Conservation (phyloP, 2,888 invertebrate species). For the Mechanitis messenoides region DNA sequence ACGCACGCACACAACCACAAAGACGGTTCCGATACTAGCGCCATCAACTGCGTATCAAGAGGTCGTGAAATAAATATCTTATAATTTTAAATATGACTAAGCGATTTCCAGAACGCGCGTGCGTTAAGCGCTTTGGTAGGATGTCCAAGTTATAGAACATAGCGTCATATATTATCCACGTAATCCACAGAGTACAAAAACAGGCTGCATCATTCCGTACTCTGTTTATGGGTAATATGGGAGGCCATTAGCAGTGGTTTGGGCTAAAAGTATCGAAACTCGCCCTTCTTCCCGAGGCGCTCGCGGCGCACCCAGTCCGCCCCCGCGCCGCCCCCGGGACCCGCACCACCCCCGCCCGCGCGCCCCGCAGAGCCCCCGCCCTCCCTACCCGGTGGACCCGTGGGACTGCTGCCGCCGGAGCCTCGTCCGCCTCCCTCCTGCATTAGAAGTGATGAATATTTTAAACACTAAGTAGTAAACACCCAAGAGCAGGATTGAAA, state of each 20-base stretch:
- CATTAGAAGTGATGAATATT: conserved; percentile 16
- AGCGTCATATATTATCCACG: conserved; percentile 8
- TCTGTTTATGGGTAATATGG: background rate
- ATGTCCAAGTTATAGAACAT: conserved; percentile 11
- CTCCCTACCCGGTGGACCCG: conserved; percentile 44
- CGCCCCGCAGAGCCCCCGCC: conserved; percentile 57
- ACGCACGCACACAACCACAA: conserved; percentile 18
- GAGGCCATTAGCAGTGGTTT: background rate
- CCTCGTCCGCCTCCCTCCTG: conserved; percentile 66
- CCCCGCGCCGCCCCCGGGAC: conserved; percentile 67
- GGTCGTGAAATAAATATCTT: conserved; percentile 24
- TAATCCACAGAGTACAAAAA: background rate
- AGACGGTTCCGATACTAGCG: conserved; percentile 30
- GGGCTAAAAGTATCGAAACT: conserved; percentile 92
- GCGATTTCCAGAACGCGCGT: conserved; percentile 21
- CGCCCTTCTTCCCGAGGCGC: conserved; percentile 94
- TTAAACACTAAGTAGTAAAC: background rate
- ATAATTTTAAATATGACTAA: conserved; percentile 34
- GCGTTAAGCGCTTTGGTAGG: conserved; percentile 27
- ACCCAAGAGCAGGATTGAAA: no score
- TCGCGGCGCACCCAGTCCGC: conserved; percentile 92
- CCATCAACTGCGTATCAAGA: conserved; percentile 21
- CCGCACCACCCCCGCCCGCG: conserved; percentile 46
- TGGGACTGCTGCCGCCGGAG: conserved; percentile 56
- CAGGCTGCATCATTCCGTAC: background rate